These are phyloP conservation scores for Clitarchus hookeri DNA, from an alignment of 2,888 invertebrate genomes.

Conservation along the genomic window DNA sequence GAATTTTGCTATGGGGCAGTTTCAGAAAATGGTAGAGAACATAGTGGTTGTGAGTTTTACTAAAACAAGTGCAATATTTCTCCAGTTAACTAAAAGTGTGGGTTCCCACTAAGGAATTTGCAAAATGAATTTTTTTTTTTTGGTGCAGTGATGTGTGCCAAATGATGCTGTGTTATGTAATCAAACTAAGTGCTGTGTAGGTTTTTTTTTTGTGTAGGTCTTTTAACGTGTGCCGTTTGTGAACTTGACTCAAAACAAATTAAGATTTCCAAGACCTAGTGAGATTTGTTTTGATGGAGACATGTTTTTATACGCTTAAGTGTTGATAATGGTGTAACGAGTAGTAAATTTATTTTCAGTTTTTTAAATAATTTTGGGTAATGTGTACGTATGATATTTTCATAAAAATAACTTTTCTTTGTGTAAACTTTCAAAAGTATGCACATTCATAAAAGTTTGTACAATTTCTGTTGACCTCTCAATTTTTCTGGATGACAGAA, in stretches of 20 bases:
- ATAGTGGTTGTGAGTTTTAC: background rate
- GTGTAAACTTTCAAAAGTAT: background rate
- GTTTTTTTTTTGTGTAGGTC: background rate
- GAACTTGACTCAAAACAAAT: background rate
- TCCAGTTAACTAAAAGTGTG: background rate
- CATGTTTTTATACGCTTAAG: conserved; percentile 6
- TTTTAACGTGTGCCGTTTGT: background rate
- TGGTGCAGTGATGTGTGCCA: background rate
- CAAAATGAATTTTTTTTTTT: background rate
- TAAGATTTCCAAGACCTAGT: background rate
- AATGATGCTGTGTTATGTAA: background rate
- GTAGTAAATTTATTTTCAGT: background rate
- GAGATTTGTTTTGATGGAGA: background rate
- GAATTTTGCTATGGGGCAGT: too few relatives aligned
- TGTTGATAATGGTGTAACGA: background rate
- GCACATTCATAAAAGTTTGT: background rate
- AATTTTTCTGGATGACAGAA: too few relatives aligned
- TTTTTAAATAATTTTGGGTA: background rate
- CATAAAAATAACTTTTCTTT: background rate
- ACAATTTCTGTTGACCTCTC: background rate
- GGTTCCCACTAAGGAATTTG: too few relatives aligned
- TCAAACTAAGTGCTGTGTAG: too few relatives aligned
- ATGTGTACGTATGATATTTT: background rate
- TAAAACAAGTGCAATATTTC: background rate
- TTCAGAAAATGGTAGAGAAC: too few relatives aligned